Evolutionary conservation across 1,140 invertebrate species (phyloP).

Genomic region (Magallana gigas): DNA sequence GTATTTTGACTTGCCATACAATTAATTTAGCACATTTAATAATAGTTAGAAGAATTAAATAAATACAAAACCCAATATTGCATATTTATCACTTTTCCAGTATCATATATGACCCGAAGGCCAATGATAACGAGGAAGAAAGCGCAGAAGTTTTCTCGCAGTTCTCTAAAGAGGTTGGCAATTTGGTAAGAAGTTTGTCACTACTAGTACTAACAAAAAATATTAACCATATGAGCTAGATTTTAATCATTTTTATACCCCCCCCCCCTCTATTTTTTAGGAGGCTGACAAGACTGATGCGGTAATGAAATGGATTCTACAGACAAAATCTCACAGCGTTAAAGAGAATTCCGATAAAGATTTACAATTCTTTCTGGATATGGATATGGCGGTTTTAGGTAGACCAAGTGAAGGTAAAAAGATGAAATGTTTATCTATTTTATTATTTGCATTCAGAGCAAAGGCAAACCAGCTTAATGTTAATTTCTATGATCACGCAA

Average conservation of each 20-base stretch:
- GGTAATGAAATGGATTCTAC: slow-evolving; percentile 60
- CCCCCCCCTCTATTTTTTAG: slow-evolving; percentile 28
- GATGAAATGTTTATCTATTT: too few species aligned
- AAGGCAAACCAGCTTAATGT: too few species aligned
- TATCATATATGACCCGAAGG: slow-evolving; percentile 64
- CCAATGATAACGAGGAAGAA: slow-evolving; percentile 62
- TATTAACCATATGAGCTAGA: neutral
- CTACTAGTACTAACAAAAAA: neutral
- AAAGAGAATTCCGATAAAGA: slow-evolving; percentile 50
- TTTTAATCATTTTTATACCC: neutral
- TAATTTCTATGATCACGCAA: too few species aligned
- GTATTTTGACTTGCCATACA: too few species aligned
- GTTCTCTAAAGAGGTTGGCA: slow-evolving; percentile 43
- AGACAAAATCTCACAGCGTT: slow-evolving; percentile 61
- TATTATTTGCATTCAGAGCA: too few species aligned
- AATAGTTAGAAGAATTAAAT: too few species aligned
- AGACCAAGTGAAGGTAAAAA: slow-evolving; percentile 53
- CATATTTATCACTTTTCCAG: slow-evolving; percentile 41
- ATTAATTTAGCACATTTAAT: too few species aligned
- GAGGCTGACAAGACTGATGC: slow-evolving; percentile 21
- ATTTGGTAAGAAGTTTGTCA: slow-evolving; percentile 34
- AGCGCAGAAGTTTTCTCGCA: slow-evolving; percentile 58
- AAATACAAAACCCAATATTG: too few species aligned
- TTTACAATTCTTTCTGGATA: slow-evolving; percentile 64
- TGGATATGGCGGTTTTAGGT: slow-evolving; percentile 69